Base-by-base conservation (phyloP, 2,888 invertebrate genomes). In the Cephus pygmeus region DNA sequence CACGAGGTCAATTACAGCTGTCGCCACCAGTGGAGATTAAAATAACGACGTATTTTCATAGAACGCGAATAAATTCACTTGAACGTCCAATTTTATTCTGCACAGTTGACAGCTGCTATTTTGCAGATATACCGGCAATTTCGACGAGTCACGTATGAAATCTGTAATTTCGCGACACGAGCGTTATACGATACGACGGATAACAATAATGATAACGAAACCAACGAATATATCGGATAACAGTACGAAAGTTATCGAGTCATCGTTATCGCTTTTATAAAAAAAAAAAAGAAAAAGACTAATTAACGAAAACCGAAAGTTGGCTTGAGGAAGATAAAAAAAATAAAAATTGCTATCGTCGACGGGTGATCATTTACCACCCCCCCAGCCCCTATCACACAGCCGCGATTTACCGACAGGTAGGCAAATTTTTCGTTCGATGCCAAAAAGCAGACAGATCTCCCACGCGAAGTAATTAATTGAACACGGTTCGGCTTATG, bases 381-480 rank as follows among this genome's bases (percentile, higher is more conserved):
- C 40, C 40, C 40, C 4, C 15, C 1, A 1, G 0, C 1, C 12
- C 9, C 15, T 0, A 15, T 23, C 6, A 0, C 23, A 23, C 6
- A 9, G 9, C 56, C 23, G 56, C 9, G 23, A 56, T 9, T 56
- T 56, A 56, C 9, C 23, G 23, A 23, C 56, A 56, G 56, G 2
- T 56, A 23, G 56, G 23, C 23, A 56, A 56, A 56, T 56, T 56
- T 56, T 56, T 56, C 56, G 23, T 56, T 56, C 56, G 23, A 23
- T 6, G 56, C 56, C 56, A 56, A 56, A 56, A 56, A 56, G 9
- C 56, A 9, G 56, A 23, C 23, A 0, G 23, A 56, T 23, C 56
- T 23, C 23, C 23, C 56, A 23, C 23, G 80, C 69, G 75, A 34
- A 78, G 76, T 80, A 82, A 82, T 82, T 82, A 82, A 82, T 79